These are phyloP conservation scores for Heliconius hortense DNA, from an alignment of 2,888 invertebrate species.

Conservation along the genomic window DNA sequence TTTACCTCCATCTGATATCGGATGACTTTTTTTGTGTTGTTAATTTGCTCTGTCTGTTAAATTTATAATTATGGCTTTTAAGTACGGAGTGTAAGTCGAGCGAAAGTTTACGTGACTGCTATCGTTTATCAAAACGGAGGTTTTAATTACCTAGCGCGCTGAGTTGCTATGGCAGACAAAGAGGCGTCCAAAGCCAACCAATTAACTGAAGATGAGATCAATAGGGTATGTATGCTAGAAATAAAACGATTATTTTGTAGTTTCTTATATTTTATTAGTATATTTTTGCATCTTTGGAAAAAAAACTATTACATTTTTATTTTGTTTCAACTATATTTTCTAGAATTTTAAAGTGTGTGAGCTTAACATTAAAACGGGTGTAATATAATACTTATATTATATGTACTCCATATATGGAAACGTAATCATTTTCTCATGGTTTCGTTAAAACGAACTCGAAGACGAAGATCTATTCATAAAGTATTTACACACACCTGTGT, in stretches of 20 bases:
- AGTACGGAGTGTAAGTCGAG: conserved; percentile 28
- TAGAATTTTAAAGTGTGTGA: not conserved
- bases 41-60: conserved; percentile 44
- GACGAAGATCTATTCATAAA: no score
- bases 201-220: conserved; percentile 74
- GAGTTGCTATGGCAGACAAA: conserved; percentile 55
- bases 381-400: no score
- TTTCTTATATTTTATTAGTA: not conserved
- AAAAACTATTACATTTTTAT: not conserved
- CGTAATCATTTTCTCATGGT: not conserved
- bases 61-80: conserved; percentile 40
- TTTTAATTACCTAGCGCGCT: conserved; percentile 39
- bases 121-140: conserved; percentile 16
- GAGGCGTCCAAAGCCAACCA: conserved; percentile 60
- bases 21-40: conserved; percentile 62
- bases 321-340: not conserved
- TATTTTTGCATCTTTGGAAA: not conserved
- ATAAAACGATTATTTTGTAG: not conserved
- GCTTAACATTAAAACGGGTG: no score
- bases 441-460: no score
- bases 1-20: conserved; percentile 73
- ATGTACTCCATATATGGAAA: not conserved
- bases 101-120: conserved; percentile 34
- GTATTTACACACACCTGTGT: no score
- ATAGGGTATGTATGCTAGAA: conserved; percentile 60